phyloP scores from a whole-genome alignment of 2,888 invertebrate species.

The Drosophila anomelani region DNA sequence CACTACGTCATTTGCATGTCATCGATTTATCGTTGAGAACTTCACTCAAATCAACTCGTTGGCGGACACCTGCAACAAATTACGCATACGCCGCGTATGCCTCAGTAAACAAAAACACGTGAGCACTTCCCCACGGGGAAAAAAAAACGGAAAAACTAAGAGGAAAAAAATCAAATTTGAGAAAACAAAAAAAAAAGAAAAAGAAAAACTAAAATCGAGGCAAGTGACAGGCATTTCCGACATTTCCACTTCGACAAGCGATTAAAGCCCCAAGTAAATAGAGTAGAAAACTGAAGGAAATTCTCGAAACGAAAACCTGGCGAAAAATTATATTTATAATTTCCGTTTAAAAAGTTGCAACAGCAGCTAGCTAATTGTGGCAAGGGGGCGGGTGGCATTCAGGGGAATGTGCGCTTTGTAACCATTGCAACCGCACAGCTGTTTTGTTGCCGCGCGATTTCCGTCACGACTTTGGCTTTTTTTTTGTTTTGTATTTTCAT shows the following conservation, averaged over 20 bases:
- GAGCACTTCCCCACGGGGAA: constrained; percentile 39
- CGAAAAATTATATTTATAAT: constrained; percentile 62
- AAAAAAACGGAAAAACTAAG: constrained; percentile 21
- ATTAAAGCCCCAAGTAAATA: constrained; percentile 50
- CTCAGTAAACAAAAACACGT: constrained; percentile 53
- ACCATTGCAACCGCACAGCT: constrained; percentile 66
- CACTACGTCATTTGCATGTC: constrained; percentile 6
- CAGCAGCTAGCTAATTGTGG: background rate
- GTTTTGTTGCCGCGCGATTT: constrained; percentile 67
- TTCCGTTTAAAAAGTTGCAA: constrained; percentile 57
- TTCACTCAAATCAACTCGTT: background rate
- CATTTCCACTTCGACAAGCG: constrained; percentile 49
- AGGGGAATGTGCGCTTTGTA: constrained; percentile 8
- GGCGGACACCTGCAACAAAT: constrained; percentile 48
- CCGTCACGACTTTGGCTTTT: constrained; percentile 67
- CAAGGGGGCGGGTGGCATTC: constrained; percentile 2
- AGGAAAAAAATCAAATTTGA: background rate
- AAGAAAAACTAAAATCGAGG: constrained; percentile 12
- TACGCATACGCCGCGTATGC: constrained; percentile 49
- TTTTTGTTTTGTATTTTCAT: constrained; percentile 30
- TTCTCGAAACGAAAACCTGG: constrained; percentile 34
- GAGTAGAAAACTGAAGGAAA: constrained; percentile 35
- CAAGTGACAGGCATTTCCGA: constrained; percentile 72
- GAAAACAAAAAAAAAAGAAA: background rate
- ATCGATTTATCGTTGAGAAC: constrained; percentile 23